Evolutionary conservation across 2,797 vertebrate genomes (phyloP).

Genomic region (Rhadinocentrus ornatus): DNA sequence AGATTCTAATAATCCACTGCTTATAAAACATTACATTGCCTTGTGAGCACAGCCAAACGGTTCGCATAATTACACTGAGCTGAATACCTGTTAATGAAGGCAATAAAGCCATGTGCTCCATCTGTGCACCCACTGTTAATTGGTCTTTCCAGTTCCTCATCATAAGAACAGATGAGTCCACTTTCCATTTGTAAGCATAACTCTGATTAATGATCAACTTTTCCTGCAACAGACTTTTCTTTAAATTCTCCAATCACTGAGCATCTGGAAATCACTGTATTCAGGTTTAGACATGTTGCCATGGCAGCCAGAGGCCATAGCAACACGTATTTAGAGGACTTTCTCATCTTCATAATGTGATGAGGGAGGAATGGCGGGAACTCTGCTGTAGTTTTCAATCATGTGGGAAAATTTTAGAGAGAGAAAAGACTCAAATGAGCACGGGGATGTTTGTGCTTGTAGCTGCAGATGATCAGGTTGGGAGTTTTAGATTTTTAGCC

Average conservation of each 20-base stretch:
- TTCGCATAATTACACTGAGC: constrained; percentile 15
- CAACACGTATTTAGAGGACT: background rate
- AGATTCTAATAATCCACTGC: constrained; percentile 1
- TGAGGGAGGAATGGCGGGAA: background rate
- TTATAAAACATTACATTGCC: constrained; percentile 12
- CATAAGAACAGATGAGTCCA: constrained; percentile 53
- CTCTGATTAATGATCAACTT: constrained; percentile 75
- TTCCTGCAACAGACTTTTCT: background rate
- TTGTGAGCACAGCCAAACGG: constrained; percentile 3
- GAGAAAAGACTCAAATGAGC: background rate
- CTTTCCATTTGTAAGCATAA: constrained; percentile 56
- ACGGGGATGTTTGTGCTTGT: constrained; percentile 3
- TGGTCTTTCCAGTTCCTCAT: constrained; percentile 31
- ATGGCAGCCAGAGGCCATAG: constrained; percentile 32
- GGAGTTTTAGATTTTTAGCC: background rate
- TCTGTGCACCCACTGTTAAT: constrained; percentile 59
- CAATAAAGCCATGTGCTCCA: constrained; percentile 65
- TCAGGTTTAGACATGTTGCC: constrained; percentile 41
- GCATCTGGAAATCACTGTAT: background rate
- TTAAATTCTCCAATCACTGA: constrained; percentile 11
- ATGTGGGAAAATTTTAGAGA: constrained; percentile 1
- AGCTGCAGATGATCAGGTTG: background rate
- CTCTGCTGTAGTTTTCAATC: constrained; percentile 42
- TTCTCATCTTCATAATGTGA: constrained; percentile 2
- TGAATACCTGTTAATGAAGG: constrained; percentile 56